Percentiles rank a stretch among this genome's conserved stretches.
phyloP scores from a whole-genome alignment of 2,888 invertebrate species.

The Chaitophorus viminalis region DNA sequence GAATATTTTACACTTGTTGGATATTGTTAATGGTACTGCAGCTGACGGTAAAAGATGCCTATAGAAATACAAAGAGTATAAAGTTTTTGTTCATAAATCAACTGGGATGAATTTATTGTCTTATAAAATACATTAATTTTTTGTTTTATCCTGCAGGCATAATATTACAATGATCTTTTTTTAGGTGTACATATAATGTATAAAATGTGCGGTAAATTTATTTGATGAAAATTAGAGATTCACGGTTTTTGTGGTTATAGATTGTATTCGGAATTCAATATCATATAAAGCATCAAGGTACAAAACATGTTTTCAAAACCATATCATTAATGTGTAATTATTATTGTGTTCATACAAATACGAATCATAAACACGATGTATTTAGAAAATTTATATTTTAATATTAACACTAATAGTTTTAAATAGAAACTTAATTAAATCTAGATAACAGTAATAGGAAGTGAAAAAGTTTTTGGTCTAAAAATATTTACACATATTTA shows the following conservation, averaged over 20 bases:
- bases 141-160: background rate
- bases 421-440: background rate
- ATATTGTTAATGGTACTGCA: background rate
- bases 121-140: slow-evolving; percentile 21
- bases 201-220: background rate
- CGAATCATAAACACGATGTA: background rate
- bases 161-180: background rate
- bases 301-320: background rate
- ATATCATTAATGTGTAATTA: background rate
- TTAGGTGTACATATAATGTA: background rate
- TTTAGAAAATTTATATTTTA: background rate
- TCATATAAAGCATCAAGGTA: background rate
- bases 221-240: slow-evolving; percentile 12
- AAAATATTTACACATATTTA: too few species aligned
- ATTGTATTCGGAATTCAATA: background rate
- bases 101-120: slow-evolving; percentile 27
- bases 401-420: background rate
- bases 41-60: background rate
- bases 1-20: background rate
- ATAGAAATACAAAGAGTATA: slow-evolving; percentile 5
- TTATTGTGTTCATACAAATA: too few species aligned
- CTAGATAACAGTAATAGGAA: too few species aligned
- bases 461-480: too few species aligned
- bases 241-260: background rate
- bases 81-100: slow-evolving; percentile 30